These are phyloP conservation scores for Cydia pomonella DNA, from an alignment of 1,140 invertebrate genomes.

Conservation along the genomic window DNA sequence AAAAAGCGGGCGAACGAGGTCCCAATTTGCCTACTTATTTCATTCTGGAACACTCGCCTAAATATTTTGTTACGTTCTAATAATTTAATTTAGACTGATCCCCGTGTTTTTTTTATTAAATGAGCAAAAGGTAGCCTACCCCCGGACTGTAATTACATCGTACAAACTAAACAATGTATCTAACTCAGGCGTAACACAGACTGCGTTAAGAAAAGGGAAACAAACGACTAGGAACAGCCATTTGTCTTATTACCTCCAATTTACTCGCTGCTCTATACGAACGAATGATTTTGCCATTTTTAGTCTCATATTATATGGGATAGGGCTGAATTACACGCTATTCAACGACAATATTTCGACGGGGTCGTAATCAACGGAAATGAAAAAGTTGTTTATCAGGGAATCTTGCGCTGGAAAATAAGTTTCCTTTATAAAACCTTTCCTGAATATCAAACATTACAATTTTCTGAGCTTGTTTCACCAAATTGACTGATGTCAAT, in stretches of 20 bases:
- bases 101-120: background rate
- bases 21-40: constrained; percentile 12
- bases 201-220: constrained; percentile 21
- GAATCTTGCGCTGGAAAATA: background rate
- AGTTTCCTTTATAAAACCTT: background rate
- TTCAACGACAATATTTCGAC: constrained; percentile 8
- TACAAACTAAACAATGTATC: background rate
- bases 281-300: constrained; percentile 17
- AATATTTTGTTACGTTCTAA: background rate
- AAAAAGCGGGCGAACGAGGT: constrained; percentile 8
- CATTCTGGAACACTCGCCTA: constrained; percentile 9
- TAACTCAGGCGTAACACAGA: constrained; percentile 17
- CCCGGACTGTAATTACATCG: background rate
- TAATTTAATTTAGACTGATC: constrained; percentile 17
- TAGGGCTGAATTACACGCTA: background rate
- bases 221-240: constrained; percentile 22
- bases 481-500: background rate
- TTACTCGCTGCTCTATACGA: constrained; percentile 1
- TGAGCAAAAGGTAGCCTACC: background rate
- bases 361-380: constrained; percentile 4
- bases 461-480: background rate
- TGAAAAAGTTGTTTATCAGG: background rate
- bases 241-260: constrained; percentile 23
- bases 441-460: background rate
- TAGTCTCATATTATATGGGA: background rate